Base-by-base conservation (phyloP, 1,140 invertebrate species). In the Lutraria rhynchaena region DNA sequence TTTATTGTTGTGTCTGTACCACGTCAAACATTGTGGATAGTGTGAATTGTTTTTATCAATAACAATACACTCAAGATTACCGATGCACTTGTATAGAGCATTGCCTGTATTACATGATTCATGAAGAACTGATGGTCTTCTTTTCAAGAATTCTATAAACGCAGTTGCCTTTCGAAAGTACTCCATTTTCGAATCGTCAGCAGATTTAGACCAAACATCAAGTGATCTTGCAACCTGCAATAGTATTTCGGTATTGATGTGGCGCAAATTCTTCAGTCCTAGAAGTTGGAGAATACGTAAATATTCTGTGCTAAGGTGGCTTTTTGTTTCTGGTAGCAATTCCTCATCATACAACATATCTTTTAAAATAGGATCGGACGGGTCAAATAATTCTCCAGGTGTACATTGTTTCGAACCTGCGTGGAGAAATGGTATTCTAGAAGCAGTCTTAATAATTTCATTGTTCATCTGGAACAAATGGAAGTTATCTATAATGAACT, bases 381-480 rank as follows among this genome's bases (percentile, higher is more conserved):
- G 73, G 22, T 75, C 58, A 61, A 75, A 63, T 13, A 75, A 11
- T 11, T 75, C 58, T 29, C 19, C n/a, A 13, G 73, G 33, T 15
- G 19, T 61, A 55, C 13, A 17, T 17, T 33, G 31, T 9, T 41
- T 44, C 41, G 9, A 15, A 19, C 51, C 58, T 15, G 29, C n/a
- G 31, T 19, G 27, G 19, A 75, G 57, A 29, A 75, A 75, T 60
- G 31, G 44, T n/a, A 75, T 15, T 44, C 22, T n/a, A 1, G 15
- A 0, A 35, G 73, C 73, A 19, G 19, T 11, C 4, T 22, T 15
- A 3, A 75, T n/a, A n/a, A 75, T 24, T 49, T 37, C n/a, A 19
- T 13, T 1, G 33, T 61, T 49, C 3, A 24, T 61, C 24, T 46
- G 15, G 33, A 49, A 55, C 31, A 37, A n/a, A n/a, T 49, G 15